A percentile compares a stretch with the other conserved stretches of the same genome.
phyloP scores from a whole-genome alignment of 2,113 vertebrate species.

The Cottus gobio region DNA sequence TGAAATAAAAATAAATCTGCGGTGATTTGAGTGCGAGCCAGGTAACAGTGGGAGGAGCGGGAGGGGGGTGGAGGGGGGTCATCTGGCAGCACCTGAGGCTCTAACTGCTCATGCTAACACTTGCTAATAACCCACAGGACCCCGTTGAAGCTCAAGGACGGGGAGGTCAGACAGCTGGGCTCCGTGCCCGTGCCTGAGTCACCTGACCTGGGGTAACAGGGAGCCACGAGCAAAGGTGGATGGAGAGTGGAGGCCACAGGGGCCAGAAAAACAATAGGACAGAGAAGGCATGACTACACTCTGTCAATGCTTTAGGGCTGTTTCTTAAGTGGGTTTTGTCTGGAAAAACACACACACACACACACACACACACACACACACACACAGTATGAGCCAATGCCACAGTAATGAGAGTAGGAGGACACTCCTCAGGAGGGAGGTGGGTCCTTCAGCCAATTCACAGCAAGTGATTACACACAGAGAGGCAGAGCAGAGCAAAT shows the following conservation, averaged over 20 bases:
- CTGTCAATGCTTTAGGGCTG: conserved; percentile 33
- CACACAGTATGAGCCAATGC: conserved; percentile 33
- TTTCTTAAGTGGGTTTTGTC: conserved; percentile 60
- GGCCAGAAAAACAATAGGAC: conserved; percentile 46
- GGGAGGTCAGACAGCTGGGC: conserved; percentile 60
- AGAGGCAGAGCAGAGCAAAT: conserved; percentile 52
- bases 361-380: conserved; percentile 30
- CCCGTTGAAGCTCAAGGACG: conserved; percentile 61
- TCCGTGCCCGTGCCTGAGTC: conserved; percentile 54
- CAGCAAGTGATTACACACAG: conserved; percentile 54
- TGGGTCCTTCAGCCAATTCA: conserved; percentile 71
- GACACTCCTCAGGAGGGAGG: conserved; percentile 75
- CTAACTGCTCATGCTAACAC: conserved; percentile 54
- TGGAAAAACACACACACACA: conserved; percentile 24
- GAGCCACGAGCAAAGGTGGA: conserved; percentile 51
- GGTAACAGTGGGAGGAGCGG: background rate
- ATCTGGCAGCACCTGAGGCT: conserved; percentile 53
- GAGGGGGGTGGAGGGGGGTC: background rate
- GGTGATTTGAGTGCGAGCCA: conserved; percentile 47
- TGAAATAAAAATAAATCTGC: conserved; percentile 37
- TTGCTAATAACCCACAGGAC: conserved; percentile 56
- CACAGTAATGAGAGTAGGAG: conserved; percentile 76
- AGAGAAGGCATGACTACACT: conserved; percentile 39
- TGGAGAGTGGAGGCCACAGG: conserved; percentile 40
- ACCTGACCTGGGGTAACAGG: conserved; percentile 42